These are phyloP conservation scores for Polymixis flavicincta DNA, from an alignment of 2,888 invertebrate genomes.

Conservation along the genomic window DNA sequence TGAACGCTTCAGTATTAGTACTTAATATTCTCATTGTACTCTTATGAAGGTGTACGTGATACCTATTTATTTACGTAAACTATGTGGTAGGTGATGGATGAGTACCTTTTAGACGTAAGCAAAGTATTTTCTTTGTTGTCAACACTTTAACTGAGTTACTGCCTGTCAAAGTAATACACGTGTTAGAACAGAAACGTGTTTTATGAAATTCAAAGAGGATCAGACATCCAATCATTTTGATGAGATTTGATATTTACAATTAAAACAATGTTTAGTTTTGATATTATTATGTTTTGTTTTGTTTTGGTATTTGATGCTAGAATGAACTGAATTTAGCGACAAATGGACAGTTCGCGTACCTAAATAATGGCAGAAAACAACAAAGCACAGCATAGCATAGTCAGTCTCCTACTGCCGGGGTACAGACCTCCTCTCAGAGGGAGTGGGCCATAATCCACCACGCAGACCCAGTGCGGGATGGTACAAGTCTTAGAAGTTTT, in stretches of 20 bases:
- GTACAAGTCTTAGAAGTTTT: too few species aligned
- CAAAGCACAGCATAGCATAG: not conserved
- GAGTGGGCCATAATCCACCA: too few species aligned
- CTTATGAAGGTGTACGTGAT: conserved; percentile 4
- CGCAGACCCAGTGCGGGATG: too few species aligned
- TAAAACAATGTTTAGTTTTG: not conserved
- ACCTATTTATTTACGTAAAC: not conserved
- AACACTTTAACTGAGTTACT: not conserved
- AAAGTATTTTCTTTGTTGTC: not conserved
- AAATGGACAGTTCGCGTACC: not conserved
- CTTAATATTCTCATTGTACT: conserved; percentile 26
- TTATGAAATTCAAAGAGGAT: not conserved
- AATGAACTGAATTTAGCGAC: not conserved
- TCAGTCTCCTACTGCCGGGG: too few species aligned
- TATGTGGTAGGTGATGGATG: not conserved
- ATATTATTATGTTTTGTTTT: too few species aligned
- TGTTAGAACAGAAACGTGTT: not conserved
- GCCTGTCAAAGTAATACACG: not conserved
- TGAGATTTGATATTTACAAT: not conserved
- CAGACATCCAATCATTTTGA: not conserved
- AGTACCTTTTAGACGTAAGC: not conserved
- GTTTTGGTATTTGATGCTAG: too few species aligned
- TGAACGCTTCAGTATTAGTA: not conserved
- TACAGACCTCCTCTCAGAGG: too few species aligned
- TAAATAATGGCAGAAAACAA: not conserved